phyloP scores from a whole-genome alignment of 2,113 vertebrate species.

The Pteruthius melanotis region DNA sequence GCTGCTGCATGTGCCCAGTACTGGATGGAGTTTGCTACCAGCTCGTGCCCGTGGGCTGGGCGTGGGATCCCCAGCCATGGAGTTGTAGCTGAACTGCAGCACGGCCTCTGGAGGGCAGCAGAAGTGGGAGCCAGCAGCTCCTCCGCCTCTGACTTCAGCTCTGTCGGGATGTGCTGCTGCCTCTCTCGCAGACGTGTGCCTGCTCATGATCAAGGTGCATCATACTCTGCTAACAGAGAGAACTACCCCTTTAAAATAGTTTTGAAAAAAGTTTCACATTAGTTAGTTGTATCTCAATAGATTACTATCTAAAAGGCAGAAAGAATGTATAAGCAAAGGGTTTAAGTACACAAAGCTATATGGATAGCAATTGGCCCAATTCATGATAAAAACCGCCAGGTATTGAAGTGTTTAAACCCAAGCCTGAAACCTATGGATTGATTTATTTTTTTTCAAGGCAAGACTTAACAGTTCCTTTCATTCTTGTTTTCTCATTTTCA shows the following conservation, averaged over 20 bases:
- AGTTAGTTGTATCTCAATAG: not conserved
- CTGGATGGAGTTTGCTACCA: not conserved
- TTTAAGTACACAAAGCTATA: not conserved
- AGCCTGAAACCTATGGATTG: not conserved
- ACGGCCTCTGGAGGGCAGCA: not conserved
- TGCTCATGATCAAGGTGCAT: accelerated
- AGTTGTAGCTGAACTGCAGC: not conserved
- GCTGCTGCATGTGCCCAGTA: accelerated
- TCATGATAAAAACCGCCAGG: accelerated
- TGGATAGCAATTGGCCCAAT: not conserved
- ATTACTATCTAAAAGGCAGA: not conserved
- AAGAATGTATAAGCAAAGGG: not conserved
- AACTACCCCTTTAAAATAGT: not conserved
- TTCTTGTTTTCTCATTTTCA: not conserved
- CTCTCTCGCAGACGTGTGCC: not conserved
- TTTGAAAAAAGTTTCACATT: not conserved
- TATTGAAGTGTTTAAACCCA: not conserved
- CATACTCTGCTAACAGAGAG: not conserved
- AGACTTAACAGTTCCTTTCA: not conserved
- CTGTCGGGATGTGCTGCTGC: accelerated
- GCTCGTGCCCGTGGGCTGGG: accelerated
- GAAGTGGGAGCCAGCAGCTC: accelerated
- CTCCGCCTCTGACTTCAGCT: not conserved
- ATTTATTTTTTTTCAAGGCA: not conserved
- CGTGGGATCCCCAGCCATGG: accelerated